Evolutionary conservation across 2,113 vertebrate genomes (phyloP).

Genomic region (Leucopsar rothschildi): DNA sequence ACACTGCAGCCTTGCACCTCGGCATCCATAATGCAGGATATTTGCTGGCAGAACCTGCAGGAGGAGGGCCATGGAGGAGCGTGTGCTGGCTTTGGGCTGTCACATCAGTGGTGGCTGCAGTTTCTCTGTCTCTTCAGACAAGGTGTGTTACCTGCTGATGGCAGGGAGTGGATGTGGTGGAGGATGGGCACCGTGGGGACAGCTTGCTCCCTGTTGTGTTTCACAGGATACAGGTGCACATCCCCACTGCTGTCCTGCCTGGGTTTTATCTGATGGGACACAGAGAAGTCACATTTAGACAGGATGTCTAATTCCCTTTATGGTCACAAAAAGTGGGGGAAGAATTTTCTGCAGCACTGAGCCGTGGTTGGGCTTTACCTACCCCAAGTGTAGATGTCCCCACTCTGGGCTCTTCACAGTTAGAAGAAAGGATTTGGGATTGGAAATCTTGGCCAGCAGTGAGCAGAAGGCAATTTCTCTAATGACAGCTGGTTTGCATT

Average conservation of each 20-base stretch:
- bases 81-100: background rate
- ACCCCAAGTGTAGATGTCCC: too few relatives aligned
- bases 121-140: background rate
- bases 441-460: background rate
- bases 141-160: background rate
- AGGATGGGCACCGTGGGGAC: rapidly evolving
- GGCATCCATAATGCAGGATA: rapidly evolving
- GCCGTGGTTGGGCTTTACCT: background rate
- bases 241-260: background rate
- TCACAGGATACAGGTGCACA: background rate
- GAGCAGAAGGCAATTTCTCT: background rate
- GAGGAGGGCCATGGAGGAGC: background rate
- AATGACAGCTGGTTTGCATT: background rate
- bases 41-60: background rate
- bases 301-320: background rate
- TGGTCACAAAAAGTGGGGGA: background rate
- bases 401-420: background rate
- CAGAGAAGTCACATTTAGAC: background rate
- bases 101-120: background rate
- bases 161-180: too few relatives aligned
- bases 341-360: background rate
- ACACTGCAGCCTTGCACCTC: background rate
- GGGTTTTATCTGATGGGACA: background rate
- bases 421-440: background rate
- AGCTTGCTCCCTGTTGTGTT: background rate